Conservation (phyloP, 37 sponge, comb jelly and placozoan species). For the Eunapius fragilis region DNA sequence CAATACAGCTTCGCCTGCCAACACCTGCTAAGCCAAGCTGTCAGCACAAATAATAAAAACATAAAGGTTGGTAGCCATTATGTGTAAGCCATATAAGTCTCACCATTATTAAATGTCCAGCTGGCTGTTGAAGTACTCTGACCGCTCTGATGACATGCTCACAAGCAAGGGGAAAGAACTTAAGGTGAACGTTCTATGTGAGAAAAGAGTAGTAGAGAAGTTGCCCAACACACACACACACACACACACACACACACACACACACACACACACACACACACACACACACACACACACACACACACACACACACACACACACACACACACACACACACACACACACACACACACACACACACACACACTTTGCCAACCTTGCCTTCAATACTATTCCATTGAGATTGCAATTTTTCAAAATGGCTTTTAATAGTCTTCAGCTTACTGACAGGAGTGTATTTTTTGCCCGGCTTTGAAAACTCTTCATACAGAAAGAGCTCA, state of each 20-base stretch:
- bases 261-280: neutral
- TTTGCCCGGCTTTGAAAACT: neutral
- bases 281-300: neutral
- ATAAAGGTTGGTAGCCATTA: neutral
- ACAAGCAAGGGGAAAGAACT: slow-evolving; percentile 60
- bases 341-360: neutral
- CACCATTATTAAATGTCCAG: slow-evolving; percentile 55
- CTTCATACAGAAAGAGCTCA: slow-evolving; percentile 7
- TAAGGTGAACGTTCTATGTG: slow-evolving; percentile 39
- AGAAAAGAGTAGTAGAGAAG: neutral
- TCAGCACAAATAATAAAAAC: neutral
- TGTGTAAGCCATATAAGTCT: neutral
- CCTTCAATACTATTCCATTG: slow-evolving; percentile 26
- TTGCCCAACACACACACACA: neutral
- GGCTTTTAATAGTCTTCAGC: neutral
- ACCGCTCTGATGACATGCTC: slow-evolving; percentile 45
- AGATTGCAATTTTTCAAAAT: slow-evolving; percentile 20
- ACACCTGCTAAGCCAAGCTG: slow-evolving; percentile 65
- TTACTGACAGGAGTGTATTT: slow-evolving; percentile 14
- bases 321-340: neutral
- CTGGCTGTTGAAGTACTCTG: slow-evolving; percentile 40
- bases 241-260: neutral
- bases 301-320: neutral
- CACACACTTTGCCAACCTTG: slow-evolving; percentile 3
- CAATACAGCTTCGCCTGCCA: slow-evolving; percentile 39